Base-by-base conservation (phyloP, 2,797 vertebrate genomes). In the Schizopygopsis malacanthus region DNA sequence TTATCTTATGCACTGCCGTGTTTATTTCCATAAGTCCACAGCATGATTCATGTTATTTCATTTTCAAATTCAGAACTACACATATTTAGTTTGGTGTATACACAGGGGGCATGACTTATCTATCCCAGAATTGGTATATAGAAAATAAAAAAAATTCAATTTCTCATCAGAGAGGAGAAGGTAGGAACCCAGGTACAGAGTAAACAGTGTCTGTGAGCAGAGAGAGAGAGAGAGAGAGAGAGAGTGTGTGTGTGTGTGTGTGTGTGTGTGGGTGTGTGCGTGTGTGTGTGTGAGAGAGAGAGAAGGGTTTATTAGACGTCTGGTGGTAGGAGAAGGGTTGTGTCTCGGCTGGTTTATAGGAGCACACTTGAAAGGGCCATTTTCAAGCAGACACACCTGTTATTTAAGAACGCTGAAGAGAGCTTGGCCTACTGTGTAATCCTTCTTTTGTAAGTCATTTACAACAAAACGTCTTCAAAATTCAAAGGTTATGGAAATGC, bases 301-400 rank as follows among this genome's bases (percentile, higher is more conserved):
- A 90, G 92, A 85, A 91, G 89, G 92, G 91, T 91, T 92, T 91
- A 91, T 90, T 88, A 92, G 91, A 91, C 90, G 65, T 71, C 71
- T 93, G 89, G 59, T 83, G 84, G 79, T 73, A 71, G 83, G 85
- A 86, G 89, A 83, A 87, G 87, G 94, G 93, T 90, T 90, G 92
- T 92, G 95, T 94, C 94, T 95, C 93, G 90, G 91, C 92, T 93
- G 94, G 95, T 94, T 95, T 95, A 95, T 91, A 94, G 94, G 91
- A 94, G 91, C 92, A 93, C 91, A 88, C 91, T 95, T 94, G 93
- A 94, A 95, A 95, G 91, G 91, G 91, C 91, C 85, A 89, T 93
- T 94, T 94, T 92, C 92, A 93, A 92, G 92, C 88, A 93, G 92
- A 93, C 93, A 92, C 91, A 92, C 92, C 93, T 94, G 93, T 94